These are phyloP conservation scores for Neomonachus schauinslandi DNA, from an alignment of 2,113 vertebrate species.

Conservation along the genomic window DNA sequence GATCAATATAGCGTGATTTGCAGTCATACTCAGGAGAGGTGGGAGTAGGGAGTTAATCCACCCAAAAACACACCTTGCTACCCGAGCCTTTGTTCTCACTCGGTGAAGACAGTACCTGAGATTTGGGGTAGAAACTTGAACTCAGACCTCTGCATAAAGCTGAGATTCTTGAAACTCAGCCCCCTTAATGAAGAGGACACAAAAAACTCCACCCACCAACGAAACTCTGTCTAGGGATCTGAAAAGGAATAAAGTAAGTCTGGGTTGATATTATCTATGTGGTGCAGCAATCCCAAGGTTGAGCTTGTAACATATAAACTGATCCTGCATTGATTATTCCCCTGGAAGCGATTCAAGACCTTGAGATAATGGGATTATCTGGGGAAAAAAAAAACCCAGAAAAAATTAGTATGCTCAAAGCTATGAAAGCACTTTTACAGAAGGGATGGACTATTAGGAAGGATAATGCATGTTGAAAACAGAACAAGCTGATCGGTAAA, in stretches of 20 bases:
- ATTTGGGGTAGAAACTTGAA: no score
- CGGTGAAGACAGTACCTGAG: accelerated
- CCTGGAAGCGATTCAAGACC: background rate
- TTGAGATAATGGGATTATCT: background rate
- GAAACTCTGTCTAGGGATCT: background rate
- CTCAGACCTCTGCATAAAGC: background rate
- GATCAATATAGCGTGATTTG: accelerated
- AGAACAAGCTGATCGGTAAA: background rate
- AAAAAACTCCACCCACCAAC: accelerated
- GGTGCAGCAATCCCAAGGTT: no score
- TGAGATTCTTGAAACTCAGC: background rate
- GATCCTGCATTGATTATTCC: background rate
- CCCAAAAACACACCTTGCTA: background rate
- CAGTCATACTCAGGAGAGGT: accelerated
- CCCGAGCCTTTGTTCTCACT: background rate
- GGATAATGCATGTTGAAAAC: accelerated
- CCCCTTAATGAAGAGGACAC: background rate
- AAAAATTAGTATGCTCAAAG: background rate
- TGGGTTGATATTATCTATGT: background rate
- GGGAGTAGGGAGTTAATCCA: background rate
- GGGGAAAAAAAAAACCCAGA: no score
- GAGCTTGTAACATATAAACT: background rate
- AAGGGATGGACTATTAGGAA: background rate
- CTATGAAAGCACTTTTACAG: background rate
- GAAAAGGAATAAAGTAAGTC: background rate